Conservation (phyloP, 2,797 vertebrate genomes). For the Macrochelys suwanniensis region DNA sequence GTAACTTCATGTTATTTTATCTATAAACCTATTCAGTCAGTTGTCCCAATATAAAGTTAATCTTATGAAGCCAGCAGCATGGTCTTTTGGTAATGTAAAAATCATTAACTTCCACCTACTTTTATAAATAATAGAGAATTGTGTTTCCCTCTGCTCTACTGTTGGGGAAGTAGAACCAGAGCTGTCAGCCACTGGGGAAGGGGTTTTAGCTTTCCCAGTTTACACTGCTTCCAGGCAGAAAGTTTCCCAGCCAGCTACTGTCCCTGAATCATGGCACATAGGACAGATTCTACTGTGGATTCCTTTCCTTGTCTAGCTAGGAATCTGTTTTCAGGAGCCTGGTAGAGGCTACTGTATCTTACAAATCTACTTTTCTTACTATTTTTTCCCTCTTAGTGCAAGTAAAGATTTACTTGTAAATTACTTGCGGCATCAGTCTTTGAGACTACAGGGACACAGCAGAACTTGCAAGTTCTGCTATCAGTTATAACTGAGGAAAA, state of each 20-base stretch:
- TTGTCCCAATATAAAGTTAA: background rate
- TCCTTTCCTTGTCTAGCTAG: background rate
- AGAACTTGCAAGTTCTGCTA: too few relatives aligned
- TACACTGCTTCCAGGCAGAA: background rate
- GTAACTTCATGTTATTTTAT: background rate
- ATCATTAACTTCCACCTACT: background rate
- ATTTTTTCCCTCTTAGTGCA: background rate
- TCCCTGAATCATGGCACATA: background rate
- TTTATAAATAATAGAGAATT: rapidly evolving
- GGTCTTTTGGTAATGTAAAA: background rate
- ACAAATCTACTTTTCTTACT: background rate
- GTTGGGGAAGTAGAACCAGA: background rate
- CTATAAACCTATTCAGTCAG: background rate
- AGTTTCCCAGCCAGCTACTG: background rate
- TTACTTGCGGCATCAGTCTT: background rate
- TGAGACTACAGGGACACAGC: background rate
- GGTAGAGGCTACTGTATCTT: background rate
- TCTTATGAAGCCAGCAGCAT: background rate
- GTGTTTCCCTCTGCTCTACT: background rate
- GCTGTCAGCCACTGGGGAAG: too few relatives aligned
- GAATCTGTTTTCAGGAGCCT: background rate
- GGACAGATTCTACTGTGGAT: background rate
- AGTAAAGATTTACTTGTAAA: background rate
- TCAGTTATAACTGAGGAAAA: background rate
- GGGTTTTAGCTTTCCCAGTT: background rate